Evolutionary conservation across 2,888 invertebrate species (phyloP), one percentile per base, ranked within the genome.

Genomic region (Cacoxenus indagator): DNA sequence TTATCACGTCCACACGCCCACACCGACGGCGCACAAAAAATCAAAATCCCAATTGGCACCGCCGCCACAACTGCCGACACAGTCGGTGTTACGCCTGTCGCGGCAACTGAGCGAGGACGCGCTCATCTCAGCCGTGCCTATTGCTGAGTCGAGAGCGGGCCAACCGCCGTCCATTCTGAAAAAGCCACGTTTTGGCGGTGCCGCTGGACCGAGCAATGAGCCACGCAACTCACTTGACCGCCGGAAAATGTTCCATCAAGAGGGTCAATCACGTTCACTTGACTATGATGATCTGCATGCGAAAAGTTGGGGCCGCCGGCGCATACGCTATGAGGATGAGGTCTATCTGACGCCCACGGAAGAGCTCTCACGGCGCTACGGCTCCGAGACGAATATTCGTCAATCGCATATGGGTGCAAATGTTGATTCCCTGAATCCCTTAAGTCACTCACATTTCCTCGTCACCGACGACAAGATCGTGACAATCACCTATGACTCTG

Each of bases 401-500:
- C 88, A 89, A 66, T 87, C 87, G 6, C 85, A 87, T 55, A 85
- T 88, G 83, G 87, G 88, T 43, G 86, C 88, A 59, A 81, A 79
- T 67, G 84, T 87, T 27, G 83, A 87, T 71, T 79, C 82, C n/a
- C 69, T 71, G 31, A 79, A 87, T 78, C 87, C 89, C n/a, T 70
- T 88, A 5, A 88, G 87, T 67, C 88, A 88, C 68, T 87, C 87
- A 31, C 89, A 89, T 76, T 89, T 87, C 29, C 81, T 89, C 24
- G 88, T 88, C 22, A 88, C 87, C 9, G 88, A 89, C 64, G 88
- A 88, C 73, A 87, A 88, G 75, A 87, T 88, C 57, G 87, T 88
- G 26, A 88, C 88, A 67, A 88, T 89, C 51, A 88, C 87, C 48
- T 89, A 89, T 48, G 89, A 89, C 77, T 88, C 89, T 4, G 89